Conservation (phyloP, 2,797 vertebrate species). For the Coreius guichenoti region DNA sequence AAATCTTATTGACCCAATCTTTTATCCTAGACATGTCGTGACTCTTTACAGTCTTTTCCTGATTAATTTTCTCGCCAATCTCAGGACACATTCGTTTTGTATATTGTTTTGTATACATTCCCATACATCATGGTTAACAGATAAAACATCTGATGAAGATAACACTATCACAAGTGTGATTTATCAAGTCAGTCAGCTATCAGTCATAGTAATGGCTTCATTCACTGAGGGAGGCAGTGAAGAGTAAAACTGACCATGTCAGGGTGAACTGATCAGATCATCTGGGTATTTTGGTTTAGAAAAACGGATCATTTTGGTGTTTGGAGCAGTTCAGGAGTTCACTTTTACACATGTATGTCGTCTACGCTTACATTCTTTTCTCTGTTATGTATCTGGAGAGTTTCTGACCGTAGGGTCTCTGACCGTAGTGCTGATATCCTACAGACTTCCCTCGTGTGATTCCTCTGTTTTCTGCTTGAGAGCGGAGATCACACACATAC, state of each 20-base stretch:
- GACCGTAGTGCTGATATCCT: constrained; percentile 34
- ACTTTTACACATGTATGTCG: neutral
- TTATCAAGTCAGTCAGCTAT: neutral
- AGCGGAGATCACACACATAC: constrained; percentile 28
- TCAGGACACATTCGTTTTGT: neutral
- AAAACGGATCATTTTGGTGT: neutral
- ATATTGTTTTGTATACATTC: constrained; percentile 9
- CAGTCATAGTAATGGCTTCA: neutral
- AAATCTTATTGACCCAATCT: neutral
- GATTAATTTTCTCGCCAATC: neutral
- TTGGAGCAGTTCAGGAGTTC: neutral
- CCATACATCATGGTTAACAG: constrained; percentile 4
- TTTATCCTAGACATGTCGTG: neutral
- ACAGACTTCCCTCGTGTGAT: constrained; percentile 39
- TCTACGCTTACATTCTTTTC: neutral
- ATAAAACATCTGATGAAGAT: constrained; percentile 13
- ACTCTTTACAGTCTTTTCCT: neutral
- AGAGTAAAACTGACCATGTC: neutral
- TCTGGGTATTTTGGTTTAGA: neutral
- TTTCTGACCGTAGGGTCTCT: constrained; percentile 42
- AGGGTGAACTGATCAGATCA: neutral
- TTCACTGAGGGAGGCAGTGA: neutral
- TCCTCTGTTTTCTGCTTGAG: constrained; percentile 42
- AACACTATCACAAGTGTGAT: constrained; percentile 20
- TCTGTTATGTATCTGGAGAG: constrained; percentile 12